These are phyloP conservation scores for Megalurothrips usitatus DNA, from an alignment of 2,888 invertebrate genomes.

Conservation along the genomic window DNA sequence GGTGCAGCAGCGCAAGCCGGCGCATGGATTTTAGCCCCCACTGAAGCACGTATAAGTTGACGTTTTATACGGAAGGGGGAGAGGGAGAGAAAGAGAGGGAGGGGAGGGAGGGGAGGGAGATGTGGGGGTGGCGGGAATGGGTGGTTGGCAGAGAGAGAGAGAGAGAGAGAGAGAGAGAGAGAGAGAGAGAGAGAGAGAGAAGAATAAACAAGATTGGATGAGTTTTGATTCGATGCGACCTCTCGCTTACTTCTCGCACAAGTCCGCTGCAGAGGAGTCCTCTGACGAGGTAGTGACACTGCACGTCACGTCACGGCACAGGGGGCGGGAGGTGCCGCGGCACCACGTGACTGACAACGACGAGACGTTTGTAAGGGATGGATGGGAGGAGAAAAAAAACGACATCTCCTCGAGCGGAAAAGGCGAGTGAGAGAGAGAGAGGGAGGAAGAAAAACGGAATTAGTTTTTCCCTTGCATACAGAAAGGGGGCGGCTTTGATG, in stretches of 20 bases:
- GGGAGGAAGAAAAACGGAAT: too few relatives aligned
- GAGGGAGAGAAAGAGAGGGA: neutral
- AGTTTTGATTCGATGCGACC: constrained; percentile 20
- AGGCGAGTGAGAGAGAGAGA: too few relatives aligned
- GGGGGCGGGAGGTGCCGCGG: too few relatives aligned
- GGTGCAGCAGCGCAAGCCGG: neutral
- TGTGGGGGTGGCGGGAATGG: neutral
- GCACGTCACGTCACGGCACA: neutral
- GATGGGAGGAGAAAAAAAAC: too few relatives aligned
- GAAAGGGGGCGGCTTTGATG: too few relatives aligned
- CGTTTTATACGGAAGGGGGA: neutral
- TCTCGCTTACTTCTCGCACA: too few relatives aligned
- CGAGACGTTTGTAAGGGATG: too few relatives aligned
- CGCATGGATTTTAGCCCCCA: neutral
- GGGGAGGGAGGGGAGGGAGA: neutral
- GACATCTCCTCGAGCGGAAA: too few relatives aligned
- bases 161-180: neutral
- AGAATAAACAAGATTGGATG: neutral
- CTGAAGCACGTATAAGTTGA: constrained; percentile 19
- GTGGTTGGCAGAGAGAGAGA: neutral
- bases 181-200: neutral
- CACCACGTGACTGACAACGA: too few relatives aligned
- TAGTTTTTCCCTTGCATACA: too few relatives aligned
- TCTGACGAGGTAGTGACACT: neutral
- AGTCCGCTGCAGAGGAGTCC: neutral